Evolutionary conservation across 1,140 invertebrate species (phyloP), one percentile per base, ranked within the genome.

Genomic region (Calephelis virginiensis): DNA sequence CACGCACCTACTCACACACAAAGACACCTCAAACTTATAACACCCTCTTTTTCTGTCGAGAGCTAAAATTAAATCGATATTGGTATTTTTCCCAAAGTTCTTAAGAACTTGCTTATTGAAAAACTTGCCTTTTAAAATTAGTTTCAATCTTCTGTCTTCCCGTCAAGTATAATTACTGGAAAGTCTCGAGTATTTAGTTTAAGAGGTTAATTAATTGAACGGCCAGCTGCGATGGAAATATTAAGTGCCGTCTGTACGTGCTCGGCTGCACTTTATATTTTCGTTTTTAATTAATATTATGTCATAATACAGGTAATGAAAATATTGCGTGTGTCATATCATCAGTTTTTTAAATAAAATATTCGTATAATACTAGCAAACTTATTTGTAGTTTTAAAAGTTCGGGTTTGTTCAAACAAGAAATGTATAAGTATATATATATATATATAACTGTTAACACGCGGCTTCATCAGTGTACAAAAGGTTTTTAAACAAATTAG

Each of bases 191-290:
- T 37, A 56, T 56, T 56, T 56, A 37, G 53, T 10, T 56, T 56
- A 56, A 56, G 10, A 56, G 17, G 53, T 56, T 56, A 56, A 56
- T 56, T 56, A 56, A 56, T 56, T 56, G 17, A 56, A 56, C 10
- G 17, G 53, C 14, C 53, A 56, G 53, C 53, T 56, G 53, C 53
- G 7, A 56, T 56, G 53, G 53, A 2, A 37, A 28, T 56, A 56
- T 56, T 56, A 56, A 56, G 1, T 37, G 53, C 14, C 53, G 11
- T 37, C 53, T 56, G 4, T 37, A 56, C 14, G 53, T 11, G 14
- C 10, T 9, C 14, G 17, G 17, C 53, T 6, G 17, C 50, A 53
- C 50, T 53, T 17, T 53, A 53, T 13, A 28, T 28, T 53, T 53
- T 53, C 13, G 50, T 28, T 53, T 53, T 2, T 1, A 53, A 53